A percentile compares a stretch with the other conserved stretches of the same genome.
Conservation (phyloP, 2,888 invertebrate species). For the Limnephilus rhombicus region DNA sequence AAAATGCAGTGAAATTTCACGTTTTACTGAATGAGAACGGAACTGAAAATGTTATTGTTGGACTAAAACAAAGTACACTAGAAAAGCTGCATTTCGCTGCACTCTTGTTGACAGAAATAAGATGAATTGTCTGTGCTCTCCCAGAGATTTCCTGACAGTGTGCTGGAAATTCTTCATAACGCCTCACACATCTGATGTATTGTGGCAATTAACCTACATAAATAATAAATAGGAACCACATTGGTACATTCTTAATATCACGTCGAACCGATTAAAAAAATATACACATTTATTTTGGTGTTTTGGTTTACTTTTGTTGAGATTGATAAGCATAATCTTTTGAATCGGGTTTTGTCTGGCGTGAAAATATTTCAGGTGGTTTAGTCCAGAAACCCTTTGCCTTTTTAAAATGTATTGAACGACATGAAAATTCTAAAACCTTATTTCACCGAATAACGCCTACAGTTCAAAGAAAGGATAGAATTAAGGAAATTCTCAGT, state of each 20-base stretch:
- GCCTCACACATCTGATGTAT: neutral
- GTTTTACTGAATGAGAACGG: neutral
- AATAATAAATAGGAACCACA: neutral
- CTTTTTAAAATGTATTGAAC: too few relatives aligned
- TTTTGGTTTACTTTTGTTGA: neutral
- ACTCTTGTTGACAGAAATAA: neutral
- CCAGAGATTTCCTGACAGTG: neutral
- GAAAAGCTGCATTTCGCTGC: neutral
- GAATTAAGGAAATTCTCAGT: neutral
- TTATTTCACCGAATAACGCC: neutral
- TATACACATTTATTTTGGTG: neutral
- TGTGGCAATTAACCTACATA: neutral
- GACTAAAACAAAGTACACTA: neutral
- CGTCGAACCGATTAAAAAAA: neutral
- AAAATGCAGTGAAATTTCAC: neutral
- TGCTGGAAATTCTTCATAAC: neutral
- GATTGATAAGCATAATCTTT: neutral
- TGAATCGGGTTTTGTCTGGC: neutral
- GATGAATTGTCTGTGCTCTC: neutral
- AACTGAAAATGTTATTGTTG: neutral
- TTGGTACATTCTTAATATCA: neutral
- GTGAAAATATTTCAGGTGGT: neutral
- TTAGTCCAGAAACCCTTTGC: neutral
- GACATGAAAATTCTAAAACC: neutral
- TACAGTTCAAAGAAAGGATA: neutral